Evolutionary conservation across 1,140 invertebrate genomes (phyloP).

Genomic region (Protaetia brevitarsis): DNA sequence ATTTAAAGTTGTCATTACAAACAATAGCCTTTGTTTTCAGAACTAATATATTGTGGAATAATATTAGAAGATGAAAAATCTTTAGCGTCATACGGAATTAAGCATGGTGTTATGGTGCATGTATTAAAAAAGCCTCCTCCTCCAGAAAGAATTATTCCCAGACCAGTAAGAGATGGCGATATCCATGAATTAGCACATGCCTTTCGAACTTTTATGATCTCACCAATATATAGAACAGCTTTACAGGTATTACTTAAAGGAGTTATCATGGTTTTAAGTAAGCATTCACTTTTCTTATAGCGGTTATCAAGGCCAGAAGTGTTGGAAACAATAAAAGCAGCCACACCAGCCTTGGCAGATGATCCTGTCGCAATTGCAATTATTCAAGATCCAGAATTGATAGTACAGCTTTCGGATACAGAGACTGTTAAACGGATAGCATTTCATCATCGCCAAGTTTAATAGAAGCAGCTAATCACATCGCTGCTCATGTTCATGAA

Average conservation of each 20-base stretch:
- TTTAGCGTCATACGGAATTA: slow-evolving; percentile 52
- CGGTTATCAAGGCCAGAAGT: slow-evolving; percentile 54
- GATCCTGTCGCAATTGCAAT: slow-evolving; percentile 57
- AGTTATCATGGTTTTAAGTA: slow-evolving; percentile 33
- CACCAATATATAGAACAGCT: slow-evolving; percentile 49
- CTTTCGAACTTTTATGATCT: slow-evolving; percentile 52
- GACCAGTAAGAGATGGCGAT: slow-evolving; percentile 47
- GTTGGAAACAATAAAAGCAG: slow-evolving; percentile 56
- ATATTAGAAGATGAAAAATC: slow-evolving; percentile 53
- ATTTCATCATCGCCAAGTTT: slow-evolving; percentile 53
- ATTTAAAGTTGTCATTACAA: slow-evolving; percentile 12
- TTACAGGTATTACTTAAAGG: slow-evolving; percentile 44
- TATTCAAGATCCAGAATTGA: slow-evolving; percentile 57
- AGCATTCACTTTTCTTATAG: slow-evolving; percentile 24
- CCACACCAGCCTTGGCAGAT: slow-evolving; percentile 52
- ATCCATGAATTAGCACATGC: slow-evolving; percentile 50
- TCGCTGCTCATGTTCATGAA: slow-evolving; percentile 54
- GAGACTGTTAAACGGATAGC: slow-evolving; percentile 53
- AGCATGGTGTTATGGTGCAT: slow-evolving; percentile 54
- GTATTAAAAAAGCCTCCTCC: slow-evolving; percentile 51
- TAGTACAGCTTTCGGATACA: slow-evolving; percentile 53
- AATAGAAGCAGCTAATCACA: slow-evolving; percentile 52
- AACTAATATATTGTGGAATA: slow-evolving; percentile 56
- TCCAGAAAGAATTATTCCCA: slow-evolving; percentile 35
- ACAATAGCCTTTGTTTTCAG: slow-evolving; percentile 41